Percentiles rank a stretch among this genome's conserved stretches.
phyloP scores from a whole-genome alignment of 2,113 vertebrate species.

The Myrmecophaga tridactyla region DNA sequence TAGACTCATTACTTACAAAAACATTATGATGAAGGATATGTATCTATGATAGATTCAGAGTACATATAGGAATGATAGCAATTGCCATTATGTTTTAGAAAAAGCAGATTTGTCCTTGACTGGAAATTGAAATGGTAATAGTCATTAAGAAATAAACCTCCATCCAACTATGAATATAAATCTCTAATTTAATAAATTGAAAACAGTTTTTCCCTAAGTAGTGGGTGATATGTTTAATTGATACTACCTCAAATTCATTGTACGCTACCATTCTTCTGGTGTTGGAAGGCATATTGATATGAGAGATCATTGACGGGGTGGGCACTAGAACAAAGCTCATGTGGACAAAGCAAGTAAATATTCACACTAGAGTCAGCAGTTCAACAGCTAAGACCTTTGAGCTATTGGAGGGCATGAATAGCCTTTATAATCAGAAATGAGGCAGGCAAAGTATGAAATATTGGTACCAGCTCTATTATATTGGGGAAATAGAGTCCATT shows the following conservation, averaged over 20 bases:
- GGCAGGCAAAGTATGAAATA: fast-evolving
- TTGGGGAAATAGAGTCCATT: not conserved
- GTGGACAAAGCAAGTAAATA: not conserved
- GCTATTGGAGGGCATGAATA: fast-evolving
- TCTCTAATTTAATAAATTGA: not conserved
- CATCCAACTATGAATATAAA: conserved; percentile 19
- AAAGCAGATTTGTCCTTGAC: conserved; percentile 54
- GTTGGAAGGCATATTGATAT: not conserved
- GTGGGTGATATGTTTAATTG: not conserved
- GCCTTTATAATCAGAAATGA: not conserved
- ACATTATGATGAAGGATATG: not conserved
- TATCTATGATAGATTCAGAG: not conserved
- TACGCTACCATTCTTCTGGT: not conserved
- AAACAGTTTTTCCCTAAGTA: not conserved
- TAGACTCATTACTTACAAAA: not conserved
- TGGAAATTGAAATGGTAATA: not conserved
- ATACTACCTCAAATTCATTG: not conserved
- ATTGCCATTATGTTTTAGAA: not conserved
- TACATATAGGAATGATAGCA: not conserved
- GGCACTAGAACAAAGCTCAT: not conserved
- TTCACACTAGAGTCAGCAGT: not conserved
- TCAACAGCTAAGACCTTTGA: not conserved
- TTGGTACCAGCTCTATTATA: fast-evolving
- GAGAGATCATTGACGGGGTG: no score
- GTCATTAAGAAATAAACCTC: conserved; percentile 5